These are phyloP conservation scores for Megalonaias nervosa DNA, from an alignment of 1,140 invertebrate genomes.

Conservation along the genomic window DNA sequence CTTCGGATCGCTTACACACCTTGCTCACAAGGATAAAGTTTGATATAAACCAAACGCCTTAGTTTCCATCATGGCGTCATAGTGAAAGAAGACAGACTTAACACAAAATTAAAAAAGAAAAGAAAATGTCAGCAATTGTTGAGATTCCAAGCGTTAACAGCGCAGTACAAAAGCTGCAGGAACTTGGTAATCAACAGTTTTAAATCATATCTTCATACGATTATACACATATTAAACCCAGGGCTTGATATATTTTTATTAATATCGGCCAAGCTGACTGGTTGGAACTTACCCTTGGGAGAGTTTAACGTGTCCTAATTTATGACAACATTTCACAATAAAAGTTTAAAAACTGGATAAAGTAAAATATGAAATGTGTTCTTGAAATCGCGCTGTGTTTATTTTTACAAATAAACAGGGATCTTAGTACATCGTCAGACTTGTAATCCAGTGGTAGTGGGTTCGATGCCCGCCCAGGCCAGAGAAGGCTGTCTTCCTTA, in stretches of 20 bases:
- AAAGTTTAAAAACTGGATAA: background rate
- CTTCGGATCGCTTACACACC: too few species aligned
- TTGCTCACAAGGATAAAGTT: too few species aligned
- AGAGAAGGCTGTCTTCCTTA: too few species aligned
- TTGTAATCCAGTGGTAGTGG: too few species aligned
- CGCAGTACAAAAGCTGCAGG: constrained; percentile 55
- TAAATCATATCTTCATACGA: background rate
- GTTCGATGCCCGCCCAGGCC: too few species aligned
- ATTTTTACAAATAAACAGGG: too few species aligned
- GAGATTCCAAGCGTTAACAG: constrained; percentile 52
- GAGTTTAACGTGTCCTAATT: background rate
- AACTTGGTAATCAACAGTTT: constrained; percentile 48
- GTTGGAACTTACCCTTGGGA: background rate
- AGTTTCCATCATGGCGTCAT: too few species aligned
- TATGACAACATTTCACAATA: background rate
- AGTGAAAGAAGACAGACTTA: too few species aligned
- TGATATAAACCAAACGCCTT: too few species aligned
- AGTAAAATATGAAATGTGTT: background rate
- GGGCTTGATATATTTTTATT: background rate
- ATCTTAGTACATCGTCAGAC: too few species aligned
- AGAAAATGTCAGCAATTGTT: constrained; percentile 45
- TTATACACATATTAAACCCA: background rate
- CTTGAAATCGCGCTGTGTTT: too few species aligned
- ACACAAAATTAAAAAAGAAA: background rate
- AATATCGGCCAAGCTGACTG: background rate